Percentiles rank a stretch among this genome's conserved stretches.
Evolutionary conservation across 2,888 invertebrate species (phyloP).

Genomic region (Candidula unifasciata): DNA sequence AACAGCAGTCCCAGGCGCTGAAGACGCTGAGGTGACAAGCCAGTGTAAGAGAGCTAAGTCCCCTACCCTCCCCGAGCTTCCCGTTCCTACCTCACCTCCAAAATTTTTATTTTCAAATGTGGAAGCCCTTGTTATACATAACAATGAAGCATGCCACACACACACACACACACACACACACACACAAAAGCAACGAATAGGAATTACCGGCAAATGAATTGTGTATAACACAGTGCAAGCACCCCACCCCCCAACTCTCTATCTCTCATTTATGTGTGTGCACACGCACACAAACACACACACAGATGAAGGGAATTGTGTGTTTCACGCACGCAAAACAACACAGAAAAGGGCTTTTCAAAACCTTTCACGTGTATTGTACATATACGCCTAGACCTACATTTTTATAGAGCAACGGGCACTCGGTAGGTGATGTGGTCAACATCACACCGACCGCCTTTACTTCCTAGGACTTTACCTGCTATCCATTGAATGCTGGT

Average conservation of each 20-base stretch:
- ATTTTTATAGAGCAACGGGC: no score
- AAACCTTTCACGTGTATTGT: not conserved
- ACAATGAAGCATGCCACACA: conserved; percentile 28
- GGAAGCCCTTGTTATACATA: not conserved
- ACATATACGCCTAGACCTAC: no score
- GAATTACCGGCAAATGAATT: not conserved
- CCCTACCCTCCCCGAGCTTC: not conserved
- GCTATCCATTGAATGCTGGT: no score
- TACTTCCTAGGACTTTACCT: no score
- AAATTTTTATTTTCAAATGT: not conserved
- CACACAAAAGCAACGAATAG: not conserved
- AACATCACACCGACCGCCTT: no score
- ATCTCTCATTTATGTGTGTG: not conserved
- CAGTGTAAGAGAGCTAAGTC: no score
- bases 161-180: not conserved
- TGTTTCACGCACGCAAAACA: not conserved
- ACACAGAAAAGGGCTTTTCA: not conserved
- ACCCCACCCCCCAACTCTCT: no score
- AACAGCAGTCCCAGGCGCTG: no score
- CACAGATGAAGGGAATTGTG: not conserved
- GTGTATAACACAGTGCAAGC: not conserved
- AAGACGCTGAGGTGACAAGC: no score
- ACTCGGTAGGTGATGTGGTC: no score
- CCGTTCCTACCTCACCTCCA: not conserved
- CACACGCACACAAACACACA: not conserved